A percentile compares a stretch with the other conserved stretches of the same genome.
These are phyloP conservation scores for Agonopterix heracliana DNA, from an alignment of 2,888 invertebrate genomes.

Conservation along the genomic window DNA sequence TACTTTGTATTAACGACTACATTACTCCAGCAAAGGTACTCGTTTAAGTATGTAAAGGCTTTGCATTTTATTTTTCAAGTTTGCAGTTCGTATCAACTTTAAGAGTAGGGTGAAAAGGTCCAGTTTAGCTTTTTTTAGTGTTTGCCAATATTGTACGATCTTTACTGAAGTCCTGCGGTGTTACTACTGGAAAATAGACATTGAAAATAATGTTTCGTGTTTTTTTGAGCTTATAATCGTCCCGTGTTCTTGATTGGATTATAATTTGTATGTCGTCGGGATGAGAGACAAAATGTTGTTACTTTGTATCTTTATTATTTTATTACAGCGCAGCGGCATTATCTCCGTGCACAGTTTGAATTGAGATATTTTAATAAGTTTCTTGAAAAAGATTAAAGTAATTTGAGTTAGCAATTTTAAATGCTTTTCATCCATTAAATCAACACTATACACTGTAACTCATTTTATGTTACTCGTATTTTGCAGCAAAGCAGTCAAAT, in stretches of 20 bases:
- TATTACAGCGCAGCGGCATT: no score
- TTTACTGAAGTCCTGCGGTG: slow-evolving; percentile 55
- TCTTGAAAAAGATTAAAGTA: no score
- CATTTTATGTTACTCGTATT: no score
- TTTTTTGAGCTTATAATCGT: slow-evolving; percentile 28
- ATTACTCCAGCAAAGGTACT: slow-evolving; percentile 12
- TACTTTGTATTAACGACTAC: slow-evolving; percentile 12
- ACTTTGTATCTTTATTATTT: background rate
- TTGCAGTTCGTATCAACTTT: slow-evolving; percentile 20
- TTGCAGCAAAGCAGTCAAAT: no score
- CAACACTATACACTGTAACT: no score
- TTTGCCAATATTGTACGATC: slow-evolving; percentile 32
- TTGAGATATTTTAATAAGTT: no score
- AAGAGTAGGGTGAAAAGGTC: background rate
- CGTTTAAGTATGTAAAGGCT: background rate
- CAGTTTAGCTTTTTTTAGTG: background rate
- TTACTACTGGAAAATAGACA: slow-evolving; percentile 63
- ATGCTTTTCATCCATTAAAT: no score
- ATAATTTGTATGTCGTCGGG: slow-evolving; percentile 18
- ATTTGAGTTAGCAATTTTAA: no score
- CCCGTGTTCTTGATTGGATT: slow-evolving; percentile 25
- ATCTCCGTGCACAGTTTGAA: no score
- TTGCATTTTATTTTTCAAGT: background rate
- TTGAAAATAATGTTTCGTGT: slow-evolving; percentile 55
- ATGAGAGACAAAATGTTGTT: background rate